Evolutionary conservation across 2,113 vertebrate species (phyloP).

Genomic region (Malurus cyaneus): DNA sequence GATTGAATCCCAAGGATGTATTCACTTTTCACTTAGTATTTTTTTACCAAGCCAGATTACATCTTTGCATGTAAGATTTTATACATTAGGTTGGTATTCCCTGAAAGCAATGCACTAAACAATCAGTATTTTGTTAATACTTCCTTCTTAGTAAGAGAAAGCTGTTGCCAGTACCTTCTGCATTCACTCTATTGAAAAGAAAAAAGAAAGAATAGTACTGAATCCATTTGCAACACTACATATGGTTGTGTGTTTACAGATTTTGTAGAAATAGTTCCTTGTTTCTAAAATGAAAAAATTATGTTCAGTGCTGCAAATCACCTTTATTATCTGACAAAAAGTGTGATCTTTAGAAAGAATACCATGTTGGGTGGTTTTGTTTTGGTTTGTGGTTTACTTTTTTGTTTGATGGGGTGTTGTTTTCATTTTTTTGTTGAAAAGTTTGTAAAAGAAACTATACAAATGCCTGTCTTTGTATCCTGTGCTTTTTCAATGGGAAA

Average conservation of each 20-base stretch:
- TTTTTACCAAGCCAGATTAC: slow-evolving; percentile 1
- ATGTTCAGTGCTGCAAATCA: neutral
- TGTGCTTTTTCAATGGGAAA: neutral
- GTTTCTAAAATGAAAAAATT: neutral
- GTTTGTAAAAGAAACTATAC: neutral
- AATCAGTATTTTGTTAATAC: neutral
- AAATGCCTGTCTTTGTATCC: neutral
- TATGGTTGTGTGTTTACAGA: neutral
- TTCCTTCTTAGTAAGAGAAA: neutral
- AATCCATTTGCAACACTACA: neutral
- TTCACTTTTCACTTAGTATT: neutral
- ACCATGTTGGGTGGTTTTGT: neutral
- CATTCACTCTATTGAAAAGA: neutral
- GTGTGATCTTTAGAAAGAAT: neutral
- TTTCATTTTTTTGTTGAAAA: neutral
- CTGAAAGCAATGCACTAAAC: neutral
- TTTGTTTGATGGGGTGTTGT: neutral
- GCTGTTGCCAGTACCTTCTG: neutral
- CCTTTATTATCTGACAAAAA: neutral
- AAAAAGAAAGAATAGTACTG: neutral
- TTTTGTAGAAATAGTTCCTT: neutral
- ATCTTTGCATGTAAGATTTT: neutral
- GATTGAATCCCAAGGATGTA: neutral
- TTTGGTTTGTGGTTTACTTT: neutral
- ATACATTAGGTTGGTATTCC: neutral